phyloP scores from a whole-genome alignment of 2,888 invertebrate genomes.

The Spicauda simplicius region DNA sequence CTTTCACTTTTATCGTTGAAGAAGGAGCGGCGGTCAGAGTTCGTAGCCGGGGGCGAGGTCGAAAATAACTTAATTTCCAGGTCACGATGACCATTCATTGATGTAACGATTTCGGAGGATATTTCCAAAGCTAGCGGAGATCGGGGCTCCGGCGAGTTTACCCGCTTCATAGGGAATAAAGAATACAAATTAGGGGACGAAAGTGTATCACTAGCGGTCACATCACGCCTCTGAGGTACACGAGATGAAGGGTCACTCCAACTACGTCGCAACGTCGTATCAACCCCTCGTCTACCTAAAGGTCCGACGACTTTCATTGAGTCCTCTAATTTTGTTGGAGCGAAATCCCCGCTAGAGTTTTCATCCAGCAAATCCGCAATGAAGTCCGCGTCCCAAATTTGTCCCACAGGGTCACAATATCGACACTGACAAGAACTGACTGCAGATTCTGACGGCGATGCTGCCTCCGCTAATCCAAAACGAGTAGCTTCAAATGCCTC shows the following conservation, averaged over 20 bases:
- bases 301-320: conserved; percentile 81
- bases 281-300: conserved; percentile 68
- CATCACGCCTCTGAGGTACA: conserved; percentile 71
- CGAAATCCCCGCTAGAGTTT: conserved; percentile 77
- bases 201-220: conserved; percentile 62
- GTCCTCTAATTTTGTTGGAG: conserved; percentile 79
- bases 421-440: conserved; percentile 88
- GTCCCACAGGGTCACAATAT: conserved; percentile 90
- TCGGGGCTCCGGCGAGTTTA: conserved; percentile 73
- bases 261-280: conserved; percentile 83
- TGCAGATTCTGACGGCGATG: conserved; percentile 75
- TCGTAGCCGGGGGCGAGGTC: conserved; percentile 82
- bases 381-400: conserved; percentile 90
- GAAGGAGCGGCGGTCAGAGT: conserved; percentile 75
- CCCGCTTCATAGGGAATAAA: conserved; percentile 72
- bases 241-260: conserved; percentile 87
- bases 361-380: conserved; percentile 80
- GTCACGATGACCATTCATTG: conserved; percentile 90
- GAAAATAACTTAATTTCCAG: conserved; percentile 92
- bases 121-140: conserved; percentile 86
- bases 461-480: conserved; percentile 74
- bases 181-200: conserved; percentile 79
- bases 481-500: conserved; percentile 80
- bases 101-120: conserved; percentile 91
- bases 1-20: conserved; percentile 81